Conservation (phyloP, 2,113 vertebrate genomes). For the Larimichthys polyactis region DNA sequence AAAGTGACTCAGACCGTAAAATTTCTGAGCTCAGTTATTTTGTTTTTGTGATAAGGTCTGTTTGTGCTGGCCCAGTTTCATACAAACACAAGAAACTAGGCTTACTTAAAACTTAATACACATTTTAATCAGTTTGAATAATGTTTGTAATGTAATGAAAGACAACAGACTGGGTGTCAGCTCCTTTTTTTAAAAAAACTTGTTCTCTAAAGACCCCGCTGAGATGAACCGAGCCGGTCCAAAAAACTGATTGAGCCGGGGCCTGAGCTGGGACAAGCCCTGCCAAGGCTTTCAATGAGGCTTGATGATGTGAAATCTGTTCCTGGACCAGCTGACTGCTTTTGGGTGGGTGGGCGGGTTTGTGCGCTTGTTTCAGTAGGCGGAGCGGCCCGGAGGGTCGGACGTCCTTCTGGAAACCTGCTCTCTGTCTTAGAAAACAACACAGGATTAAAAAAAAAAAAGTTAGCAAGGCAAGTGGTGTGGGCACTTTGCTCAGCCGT, state of each 20-base stretch:
- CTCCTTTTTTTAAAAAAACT: neutral
- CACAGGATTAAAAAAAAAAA: constrained; percentile 62
- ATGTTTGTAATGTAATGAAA: neutral
- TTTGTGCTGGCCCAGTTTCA: neutral
- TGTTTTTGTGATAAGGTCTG: neutral
- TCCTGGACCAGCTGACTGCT: constrained; percentile 30
- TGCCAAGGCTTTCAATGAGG: no score
- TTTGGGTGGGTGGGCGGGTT: constrained; percentile 66
- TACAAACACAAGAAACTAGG: neutral
- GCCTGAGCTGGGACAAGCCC: no score
- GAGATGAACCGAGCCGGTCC: neutral
- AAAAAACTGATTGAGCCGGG: neutral
- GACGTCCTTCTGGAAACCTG: constrained; percentile 57
- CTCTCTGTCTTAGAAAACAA: constrained; percentile 56
- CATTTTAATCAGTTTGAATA: no score
- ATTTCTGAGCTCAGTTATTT: no score
- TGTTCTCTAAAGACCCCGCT: neutral
- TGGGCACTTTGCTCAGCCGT: constrained; percentile 38
- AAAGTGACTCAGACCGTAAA: neutral
- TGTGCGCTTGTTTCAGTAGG: constrained; percentile 58
- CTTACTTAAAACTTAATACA: neutral
- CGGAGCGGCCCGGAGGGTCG: constrained; percentile 67
- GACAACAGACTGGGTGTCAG: neutral
- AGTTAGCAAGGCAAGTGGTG: constrained; percentile 56
- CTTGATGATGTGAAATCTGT: neutral